phyloP scores from a whole-genome alignment of 2,113 vertebrate species.

The Tachysurus vachellii region DNA sequence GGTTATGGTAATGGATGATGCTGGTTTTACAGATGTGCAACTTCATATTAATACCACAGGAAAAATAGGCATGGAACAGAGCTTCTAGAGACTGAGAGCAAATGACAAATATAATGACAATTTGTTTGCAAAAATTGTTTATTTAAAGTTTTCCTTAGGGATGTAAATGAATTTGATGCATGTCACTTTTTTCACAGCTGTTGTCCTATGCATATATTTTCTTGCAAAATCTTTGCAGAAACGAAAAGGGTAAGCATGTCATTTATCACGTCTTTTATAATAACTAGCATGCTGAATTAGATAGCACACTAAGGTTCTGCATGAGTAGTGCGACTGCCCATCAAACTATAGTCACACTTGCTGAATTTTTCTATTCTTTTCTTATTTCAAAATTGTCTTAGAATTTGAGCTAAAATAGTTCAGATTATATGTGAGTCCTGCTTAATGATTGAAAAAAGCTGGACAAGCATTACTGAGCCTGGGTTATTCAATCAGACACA shows the following conservation, averaged over 20 bases:
- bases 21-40: background rate
- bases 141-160: background rate
- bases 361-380: background rate
- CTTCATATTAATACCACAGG: background rate
- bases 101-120: background rate
- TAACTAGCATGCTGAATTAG: background rate
- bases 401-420: background rate
- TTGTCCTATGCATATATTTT: accelerated
- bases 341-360: background rate
- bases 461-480: background rate
- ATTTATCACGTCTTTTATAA: background rate
- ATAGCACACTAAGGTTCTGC: background rate
- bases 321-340: background rate
- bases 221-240: accelerated
- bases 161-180: background rate
- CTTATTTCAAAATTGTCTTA: background rate
- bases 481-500: background rate
- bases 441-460: background rate
- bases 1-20: background rate
- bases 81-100: background rate
- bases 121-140: background rate
- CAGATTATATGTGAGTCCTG: background rate
- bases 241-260: conserved; percentile 40
- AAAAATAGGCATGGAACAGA: background rate
- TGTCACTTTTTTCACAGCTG: background rate